These are phyloP conservation scores for Eueides isabella DNA, from an alignment of 1,140 invertebrate species.

Conservation along the genomic window DNA sequence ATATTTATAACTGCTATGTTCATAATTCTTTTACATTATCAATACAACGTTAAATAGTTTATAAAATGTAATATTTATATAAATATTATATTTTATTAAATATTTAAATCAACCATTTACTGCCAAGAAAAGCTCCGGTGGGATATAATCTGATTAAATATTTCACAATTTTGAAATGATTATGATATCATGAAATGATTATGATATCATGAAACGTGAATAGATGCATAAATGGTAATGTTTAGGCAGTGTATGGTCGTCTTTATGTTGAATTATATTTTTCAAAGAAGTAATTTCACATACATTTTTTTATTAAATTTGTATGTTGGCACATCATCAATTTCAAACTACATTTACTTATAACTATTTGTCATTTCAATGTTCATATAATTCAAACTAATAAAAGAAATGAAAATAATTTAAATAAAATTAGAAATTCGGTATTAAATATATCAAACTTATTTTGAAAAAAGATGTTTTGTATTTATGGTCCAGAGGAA, in stretches of 20 bases:
- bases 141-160: slow-evolving; percentile 8
- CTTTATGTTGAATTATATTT: neutral
- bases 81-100: neutral
- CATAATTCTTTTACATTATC: neutral
- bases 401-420: neutral
- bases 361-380: slow-evolving; percentile 34
- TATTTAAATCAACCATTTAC: slow-evolving; percentile 2
- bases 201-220: neutral
- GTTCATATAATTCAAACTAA: neutral
- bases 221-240: neutral
- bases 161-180: neutral
- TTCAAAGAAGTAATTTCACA: neutral
- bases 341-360: slow-evolving; percentile 22
- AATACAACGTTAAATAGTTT: neutral
- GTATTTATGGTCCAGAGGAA: neutral
- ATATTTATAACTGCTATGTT: no score
- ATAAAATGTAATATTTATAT: neutral
- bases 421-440: neutral
- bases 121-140: slow-evolving; percentile 8
- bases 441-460: neutral
- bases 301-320: neutral
- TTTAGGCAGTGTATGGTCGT: neutral
- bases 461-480: neutral
- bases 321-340: slow-evolving; percentile 24
- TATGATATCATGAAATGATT: neutral